A percentile compares a stretch with the other conserved stretches of the same genome.
These are phyloP conservation scores for Lepidocyrtinus sp. DNA, from an alignment of 2,888 invertebrate genomes.

Conservation along the genomic window DNA sequence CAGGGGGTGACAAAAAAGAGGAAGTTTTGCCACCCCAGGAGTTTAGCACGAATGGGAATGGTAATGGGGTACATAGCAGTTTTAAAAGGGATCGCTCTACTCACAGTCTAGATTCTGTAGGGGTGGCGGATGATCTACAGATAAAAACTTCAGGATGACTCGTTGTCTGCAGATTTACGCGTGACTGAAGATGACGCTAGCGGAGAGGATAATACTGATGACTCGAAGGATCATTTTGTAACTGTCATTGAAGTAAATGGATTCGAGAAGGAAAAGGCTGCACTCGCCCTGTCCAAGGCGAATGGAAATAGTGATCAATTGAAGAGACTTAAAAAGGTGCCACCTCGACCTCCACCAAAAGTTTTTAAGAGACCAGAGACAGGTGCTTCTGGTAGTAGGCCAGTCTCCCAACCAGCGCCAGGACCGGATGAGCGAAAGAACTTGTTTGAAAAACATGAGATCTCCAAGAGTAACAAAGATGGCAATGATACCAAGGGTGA, in stretches of 20 bases:
- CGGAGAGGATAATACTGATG: slow-evolving; percentile 63
- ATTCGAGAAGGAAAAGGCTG: slow-evolving; percentile 71
- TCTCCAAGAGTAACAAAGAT: slow-evolving; percentile 27
- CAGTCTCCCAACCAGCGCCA: slow-evolving; percentile 23
- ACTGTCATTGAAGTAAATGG: slow-evolving; percentile 93
- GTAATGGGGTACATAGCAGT: slow-evolving; percentile 23
- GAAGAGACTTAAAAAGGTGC: slow-evolving; percentile 70
- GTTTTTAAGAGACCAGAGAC: slow-evolving; percentile 70
- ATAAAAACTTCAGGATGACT: slow-evolving; percentile 52
- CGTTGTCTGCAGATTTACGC: slow-evolving; percentile 33
- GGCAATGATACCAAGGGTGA: slow-evolving; percentile 43
- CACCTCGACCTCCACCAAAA: slow-evolving; percentile 73
- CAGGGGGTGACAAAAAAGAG: not conserved
- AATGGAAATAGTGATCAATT: slow-evolving; percentile 51
- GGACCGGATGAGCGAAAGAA: slow-evolving; percentile 31
- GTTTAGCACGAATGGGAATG: slow-evolving; percentile 16
- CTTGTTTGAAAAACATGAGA: slow-evolving; percentile 41
- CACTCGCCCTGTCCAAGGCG: slow-evolving; percentile 59
- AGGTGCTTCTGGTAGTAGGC: slow-evolving; percentile 20
- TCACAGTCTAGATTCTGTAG: slow-evolving; percentile 47
- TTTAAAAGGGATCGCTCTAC: slow-evolving; percentile 50
- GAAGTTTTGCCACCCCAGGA: not conserved
- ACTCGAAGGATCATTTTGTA: slow-evolving; percentile 79
- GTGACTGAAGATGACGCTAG: slow-evolving; percentile 71
- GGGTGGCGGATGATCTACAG: slow-evolving; percentile 36